A percentile compares a stretch with the other conserved stretches of the same genome.
Evolutionary conservation across 2,797 vertebrate species (phyloP).

Genomic region (Pipistrellus pygmaeus): DNA sequence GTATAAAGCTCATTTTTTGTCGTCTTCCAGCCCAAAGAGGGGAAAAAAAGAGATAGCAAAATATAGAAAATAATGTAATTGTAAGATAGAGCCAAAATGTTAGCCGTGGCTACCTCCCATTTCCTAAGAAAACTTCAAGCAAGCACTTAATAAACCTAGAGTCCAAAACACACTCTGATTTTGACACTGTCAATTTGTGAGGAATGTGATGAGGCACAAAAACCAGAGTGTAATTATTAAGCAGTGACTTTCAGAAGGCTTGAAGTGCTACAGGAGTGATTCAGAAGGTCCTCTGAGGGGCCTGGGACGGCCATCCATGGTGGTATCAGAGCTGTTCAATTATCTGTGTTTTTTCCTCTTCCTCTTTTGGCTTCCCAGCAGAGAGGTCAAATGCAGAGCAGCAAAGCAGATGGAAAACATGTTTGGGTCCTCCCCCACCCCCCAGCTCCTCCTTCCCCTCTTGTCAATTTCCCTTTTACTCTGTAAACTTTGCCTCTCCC

Average conservation of each 20-base stretch:
- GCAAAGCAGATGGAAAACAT: background rate
- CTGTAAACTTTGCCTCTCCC: background rate
- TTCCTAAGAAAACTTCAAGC: constrained; percentile 69
- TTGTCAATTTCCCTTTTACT: background rate
- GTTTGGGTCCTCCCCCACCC: background rate
- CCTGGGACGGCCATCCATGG: background rate
- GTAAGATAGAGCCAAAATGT: constrained; percentile 49
- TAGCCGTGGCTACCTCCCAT: constrained; percentile 54
- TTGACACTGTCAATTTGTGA: constrained; percentile 10
- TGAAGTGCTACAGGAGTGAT: background rate
- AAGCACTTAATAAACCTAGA: constrained; percentile 66
- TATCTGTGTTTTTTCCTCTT: background rate
- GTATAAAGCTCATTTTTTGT: background rate
- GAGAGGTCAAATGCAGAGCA: constrained; percentile 28
- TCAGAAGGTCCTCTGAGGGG: background rate
- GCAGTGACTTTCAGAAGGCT: background rate
- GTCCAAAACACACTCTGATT: background rate
- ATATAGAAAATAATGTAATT: constrained; percentile 64
- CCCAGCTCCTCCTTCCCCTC: background rate
- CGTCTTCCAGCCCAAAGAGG: background rate
- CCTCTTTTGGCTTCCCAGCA: constrained; percentile 28
- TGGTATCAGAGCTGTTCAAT: background rate
- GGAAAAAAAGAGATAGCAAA: background rate
- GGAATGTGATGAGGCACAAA: constrained; percentile 30
- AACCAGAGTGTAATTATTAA: fast-evolving